Evolutionary conservation across 64 coral and sea anemone genomes (phyloP), one percentile per base, ranked within the genome.

Genomic region (Platygyra sinensis): DNA sequence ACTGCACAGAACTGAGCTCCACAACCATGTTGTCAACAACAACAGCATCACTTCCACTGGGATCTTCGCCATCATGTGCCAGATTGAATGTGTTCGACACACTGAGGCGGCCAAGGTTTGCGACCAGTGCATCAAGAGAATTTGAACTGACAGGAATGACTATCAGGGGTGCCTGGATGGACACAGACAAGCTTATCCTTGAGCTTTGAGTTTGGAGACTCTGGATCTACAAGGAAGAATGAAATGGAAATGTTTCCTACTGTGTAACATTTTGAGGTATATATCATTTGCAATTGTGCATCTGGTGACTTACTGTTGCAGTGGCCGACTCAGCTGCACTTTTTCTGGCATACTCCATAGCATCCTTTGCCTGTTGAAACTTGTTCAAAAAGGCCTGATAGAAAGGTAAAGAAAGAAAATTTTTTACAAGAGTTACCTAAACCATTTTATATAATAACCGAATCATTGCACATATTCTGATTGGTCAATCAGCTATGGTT

Each of bases 361-460:
- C 94, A 60, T 99, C 97, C 62, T 99, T 91, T 46, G 91, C 97
- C 59, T 33, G 90, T 65, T 99, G 97, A 82, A 99, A 99, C 82
- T 99, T 99, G 79, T 85, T 96, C n/a, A 96, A 75, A 60, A 99
- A 99, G 17, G 83, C 94, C 97, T 99, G 79, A 62, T 84, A 79
- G 16, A 65, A 62, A 79, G 17, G 61, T 6, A 90, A 86, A 63
- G 76, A 52, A 18, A n/a, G 24, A 11, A n/a, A 79, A 15, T 15
- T 6, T 14, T 22, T 11, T 27, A 52, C 24, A 17, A 8, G 62
- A 65, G 18, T 24, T 65, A 22, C 18, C 18, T 7, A 65, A 19
- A 62, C 0, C 0, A 22, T 65, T 22, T 36, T 36, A 36, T 36
- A 36, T 36, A 36, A 36, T 36, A 36, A 36, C 33, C 33, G 3